Base-by-base conservation (phyloP, 2,888 invertebrate species). In the Imbricaverruca yamaguchii region DNA sequence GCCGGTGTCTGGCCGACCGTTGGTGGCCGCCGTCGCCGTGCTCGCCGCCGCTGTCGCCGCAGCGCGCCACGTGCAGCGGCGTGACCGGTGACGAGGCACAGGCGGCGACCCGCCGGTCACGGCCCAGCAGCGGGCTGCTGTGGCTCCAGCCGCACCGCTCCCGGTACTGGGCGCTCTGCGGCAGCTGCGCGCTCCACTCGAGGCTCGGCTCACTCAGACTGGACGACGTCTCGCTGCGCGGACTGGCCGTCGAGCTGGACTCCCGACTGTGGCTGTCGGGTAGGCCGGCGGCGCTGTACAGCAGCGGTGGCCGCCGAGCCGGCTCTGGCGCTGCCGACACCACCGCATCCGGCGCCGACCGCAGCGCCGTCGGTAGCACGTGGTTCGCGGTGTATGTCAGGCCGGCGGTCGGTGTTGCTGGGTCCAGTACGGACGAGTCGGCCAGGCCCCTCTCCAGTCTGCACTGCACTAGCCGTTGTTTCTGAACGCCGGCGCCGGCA, bases 191-290 rank as follows among this genome's bases (percentile, higher is more conserved):
- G 95, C 90, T 25, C 92, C 90, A 8, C 97, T 96, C 81, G 94
- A 93, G 88, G 98, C 97, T 84, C 93, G 91, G 86, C 97, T 98
- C 23, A 94, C 89, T 13, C 98, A 90, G 85, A 91, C 90, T 80
- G 93, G 92, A 80, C 91, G 91, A 85, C 95, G 92, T 21, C 98
- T 91, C 86, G 98, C 96, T 59, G 92, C 92, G 87, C 97, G 97
- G 0, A 94, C 93, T 86, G 97, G 96, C 63, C 82, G 83, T 21
- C 84, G 83, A 74, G 55, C 74, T 74, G 55, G 74, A 74, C 9
- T 18, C 18, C 21, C 15, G 25, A 39, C 69, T 69, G 15, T 13
- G 74, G 11, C 55, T n/a, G 78, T 80, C 12, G 82, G 78, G 25
- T 83, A 81, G 11, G 85, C 81, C n/a, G 81, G 82, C 11, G 85